phyloP scores from a whole-genome alignment of 2,888 invertebrate genomes.

The Netelia inedita region DNA sequence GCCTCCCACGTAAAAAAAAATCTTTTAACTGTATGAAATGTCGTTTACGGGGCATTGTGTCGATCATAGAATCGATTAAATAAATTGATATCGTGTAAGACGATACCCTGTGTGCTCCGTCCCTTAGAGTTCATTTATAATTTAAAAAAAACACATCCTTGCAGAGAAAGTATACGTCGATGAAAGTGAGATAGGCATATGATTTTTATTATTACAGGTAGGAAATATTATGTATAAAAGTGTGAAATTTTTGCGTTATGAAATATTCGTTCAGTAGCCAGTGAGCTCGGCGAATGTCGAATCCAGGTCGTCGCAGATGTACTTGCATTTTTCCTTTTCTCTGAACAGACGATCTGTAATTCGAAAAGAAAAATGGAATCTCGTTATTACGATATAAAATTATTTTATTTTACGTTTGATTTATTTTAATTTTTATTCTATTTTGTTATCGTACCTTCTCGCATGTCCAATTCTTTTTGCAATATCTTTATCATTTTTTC shows the following conservation, averaged over 20 bases:
- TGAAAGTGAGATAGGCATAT: background rate
- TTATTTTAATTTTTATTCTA: conserved; percentile 1
- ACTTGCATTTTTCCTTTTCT: conserved; percentile 93
- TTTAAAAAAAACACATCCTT: background rate
- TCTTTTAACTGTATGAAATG: conserved; percentile 75
- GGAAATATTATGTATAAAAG: conserved; percentile 55
- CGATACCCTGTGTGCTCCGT: conserved; percentile 21
- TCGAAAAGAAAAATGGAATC: conserved; percentile 63
- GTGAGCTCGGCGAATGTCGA: conserved; percentile 91
- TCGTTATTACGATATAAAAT: background rate
- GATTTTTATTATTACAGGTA: background rate
- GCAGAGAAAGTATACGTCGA: background rate
- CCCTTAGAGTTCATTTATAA: conserved; percentile 7
- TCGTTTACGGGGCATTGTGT: conserved; percentile 80
- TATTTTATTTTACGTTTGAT: background rate
- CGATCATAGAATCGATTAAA: conserved; percentile 82
- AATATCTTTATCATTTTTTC: conserved; percentile 90
- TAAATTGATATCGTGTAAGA: conserved; percentile 82
- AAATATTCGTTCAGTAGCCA: conserved; percentile 87
- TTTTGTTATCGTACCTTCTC: conserved; percentile 87
- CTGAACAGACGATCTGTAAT: conserved; percentile 93
- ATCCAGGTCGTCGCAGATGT: conserved; percentile 91
- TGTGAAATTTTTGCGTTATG: conserved; percentile 38
- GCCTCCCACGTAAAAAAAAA: conserved; percentile 49
- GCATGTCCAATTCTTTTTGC: conserved; percentile 90